These are phyloP conservation scores for Diadophis punctatus DNA, from an alignment of 2,113 vertebrate genomes.

Conservation along the genomic window DNA sequence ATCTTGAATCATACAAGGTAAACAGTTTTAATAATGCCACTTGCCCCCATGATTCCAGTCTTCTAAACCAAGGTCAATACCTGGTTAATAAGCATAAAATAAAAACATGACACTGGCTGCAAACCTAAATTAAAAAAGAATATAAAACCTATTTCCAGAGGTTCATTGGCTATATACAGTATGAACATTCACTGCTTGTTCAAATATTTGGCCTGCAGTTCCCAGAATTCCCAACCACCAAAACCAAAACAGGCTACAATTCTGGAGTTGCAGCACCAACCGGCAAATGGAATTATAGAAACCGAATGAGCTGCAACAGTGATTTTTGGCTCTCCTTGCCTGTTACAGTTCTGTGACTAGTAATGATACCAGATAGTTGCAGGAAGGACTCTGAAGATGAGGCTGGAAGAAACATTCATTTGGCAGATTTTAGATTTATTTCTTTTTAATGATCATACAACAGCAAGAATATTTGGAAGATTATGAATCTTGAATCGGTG, in stretches of 20 bases:
- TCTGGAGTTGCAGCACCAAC: not conserved
- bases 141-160: not conserved
- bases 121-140: not conserved
- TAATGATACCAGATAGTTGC: conserved; percentile 23
- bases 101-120: not conserved
- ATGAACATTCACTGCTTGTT: not conserved
- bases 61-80: not conserved
- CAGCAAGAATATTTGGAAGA: conserved; percentile 45
- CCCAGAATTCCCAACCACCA: not conserved
- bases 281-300: not conserved
- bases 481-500: conserved; percentile 60
- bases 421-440: conserved; percentile 25
- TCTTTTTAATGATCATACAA: conserved; percentile 35
- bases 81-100: not conserved
- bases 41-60: not conserved
- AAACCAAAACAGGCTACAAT: not conserved
- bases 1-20: not conserved
- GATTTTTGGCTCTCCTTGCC: not conserved
- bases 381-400: conserved; percentile 11
- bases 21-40: not conserved
- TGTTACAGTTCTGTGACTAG: not conserved
- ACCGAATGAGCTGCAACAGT: not conserved
- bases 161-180: not conserved
- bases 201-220: not conserved
- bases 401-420: not conserved